These are phyloP conservation scores for Sminthurinus aureus DNA, from an alignment of 2,888 invertebrate species.

Conservation along the genomic window DNA sequence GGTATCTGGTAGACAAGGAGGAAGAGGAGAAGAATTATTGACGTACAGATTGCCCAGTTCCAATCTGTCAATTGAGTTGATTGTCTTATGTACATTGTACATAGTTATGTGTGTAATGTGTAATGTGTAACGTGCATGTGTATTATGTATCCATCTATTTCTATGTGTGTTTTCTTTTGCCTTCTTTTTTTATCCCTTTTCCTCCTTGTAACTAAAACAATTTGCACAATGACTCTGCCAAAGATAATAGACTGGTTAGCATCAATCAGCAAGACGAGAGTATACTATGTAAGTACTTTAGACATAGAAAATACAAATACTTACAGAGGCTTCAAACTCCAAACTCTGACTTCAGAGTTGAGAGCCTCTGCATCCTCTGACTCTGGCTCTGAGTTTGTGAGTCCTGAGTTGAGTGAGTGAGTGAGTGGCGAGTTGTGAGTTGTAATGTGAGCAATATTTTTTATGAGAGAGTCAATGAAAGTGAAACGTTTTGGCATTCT, in stretches of 20 bases:
- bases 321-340: neutral
- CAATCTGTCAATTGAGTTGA: neutral
- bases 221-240: neutral
- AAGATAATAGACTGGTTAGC: conserved; percentile 1
- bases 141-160: too few species aligned
- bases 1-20: too few species aligned
- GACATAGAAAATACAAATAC: neutral
- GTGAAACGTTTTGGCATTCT: neutral
- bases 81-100: neutral
- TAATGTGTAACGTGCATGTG: too few species aligned
- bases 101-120: neutral
- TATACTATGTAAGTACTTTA: neutral
- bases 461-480: neutral
- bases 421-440: neutral
- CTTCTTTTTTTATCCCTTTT: neutral
- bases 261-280: neutral
- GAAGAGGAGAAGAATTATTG: neutral
- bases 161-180: neutral
- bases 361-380: too few species aligned
- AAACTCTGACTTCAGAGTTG: neutral
- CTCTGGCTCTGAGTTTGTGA: neutral
- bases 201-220: neutral
- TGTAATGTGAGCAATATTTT: neutral
- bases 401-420: neutral
- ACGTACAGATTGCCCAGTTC: neutral